These are phyloP conservation scores for Galemys pyrenaicus DNA, from an alignment of 2,113 vertebrate species.

Conservation along the genomic window DNA sequence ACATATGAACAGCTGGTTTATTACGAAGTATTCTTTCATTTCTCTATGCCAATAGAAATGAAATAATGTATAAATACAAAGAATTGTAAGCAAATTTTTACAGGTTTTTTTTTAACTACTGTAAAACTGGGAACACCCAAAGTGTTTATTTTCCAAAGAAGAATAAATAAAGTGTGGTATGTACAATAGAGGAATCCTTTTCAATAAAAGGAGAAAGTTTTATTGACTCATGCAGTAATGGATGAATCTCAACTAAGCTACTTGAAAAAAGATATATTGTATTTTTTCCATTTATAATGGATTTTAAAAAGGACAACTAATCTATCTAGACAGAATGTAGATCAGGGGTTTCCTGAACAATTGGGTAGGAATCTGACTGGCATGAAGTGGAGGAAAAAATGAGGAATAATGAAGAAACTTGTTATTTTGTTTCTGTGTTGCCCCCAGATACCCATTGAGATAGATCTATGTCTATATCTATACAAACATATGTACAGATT, in stretches of 20 bases:
- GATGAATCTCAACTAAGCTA: background rate
- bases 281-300: background rate
- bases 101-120: no score
- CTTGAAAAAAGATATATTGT: background rate
- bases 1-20: no score
- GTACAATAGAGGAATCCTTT: background rate
- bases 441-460: no score
- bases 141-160: background rate
- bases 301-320: background rate
- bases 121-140: background rate
- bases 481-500: no score
- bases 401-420: background rate
- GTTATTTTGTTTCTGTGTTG: background rate
- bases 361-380: background rate
- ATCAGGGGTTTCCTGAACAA: background rate
- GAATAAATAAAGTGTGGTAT: background rate
- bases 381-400: background rate
- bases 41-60: no score
- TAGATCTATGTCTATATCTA: no score
- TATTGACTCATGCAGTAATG: background rate
- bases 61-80: no score
- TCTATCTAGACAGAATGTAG: background rate
- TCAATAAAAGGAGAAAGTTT: background rate
- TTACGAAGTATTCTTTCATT: no score
- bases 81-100: no score